Evolutionary conservation across 92 coral and sea anemone genomes (phyloP).

Genomic region (Nematostella vectensis): DNA sequence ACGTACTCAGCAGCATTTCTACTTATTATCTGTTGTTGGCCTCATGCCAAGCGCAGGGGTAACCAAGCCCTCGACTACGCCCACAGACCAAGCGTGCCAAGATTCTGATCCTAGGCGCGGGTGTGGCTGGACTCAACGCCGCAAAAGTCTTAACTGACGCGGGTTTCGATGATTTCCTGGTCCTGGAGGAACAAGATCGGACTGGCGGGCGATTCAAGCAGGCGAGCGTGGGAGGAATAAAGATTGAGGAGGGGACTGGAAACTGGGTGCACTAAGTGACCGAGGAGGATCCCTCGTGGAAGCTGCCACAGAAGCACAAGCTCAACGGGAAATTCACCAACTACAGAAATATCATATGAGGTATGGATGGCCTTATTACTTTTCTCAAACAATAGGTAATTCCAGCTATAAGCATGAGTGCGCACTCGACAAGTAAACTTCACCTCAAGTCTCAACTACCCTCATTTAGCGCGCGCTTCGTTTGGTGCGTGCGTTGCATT

Average conservation of each 20-base stretch:
- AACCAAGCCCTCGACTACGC: too few species aligned
- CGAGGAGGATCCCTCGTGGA: conserved; percentile 33
- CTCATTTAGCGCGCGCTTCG: too few species aligned
- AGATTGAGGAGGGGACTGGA: conserved; percentile 74
- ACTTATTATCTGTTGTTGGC: too few species aligned
- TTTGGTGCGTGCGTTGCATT: too few species aligned
- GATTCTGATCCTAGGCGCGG: conserved; percentile 78
- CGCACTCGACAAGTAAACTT: too few species aligned
- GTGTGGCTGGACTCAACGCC: conserved; percentile 74
- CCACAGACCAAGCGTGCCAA: too few species aligned
- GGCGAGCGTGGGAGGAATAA: conserved; percentile 31
- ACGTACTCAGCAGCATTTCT: too few species aligned
- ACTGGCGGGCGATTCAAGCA: conserved; percentile 80
- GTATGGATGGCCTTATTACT: too few species aligned
- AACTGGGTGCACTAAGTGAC: conserved; percentile 70
- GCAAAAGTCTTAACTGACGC: conserved; percentile 60
- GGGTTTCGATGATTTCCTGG: conserved; percentile 58
- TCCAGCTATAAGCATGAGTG: too few species aligned
- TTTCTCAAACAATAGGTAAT: too few species aligned
- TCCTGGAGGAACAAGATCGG: conserved; percentile 81
- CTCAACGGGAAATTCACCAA: conserved; percentile 34
- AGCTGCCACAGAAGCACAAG: conserved; percentile 21
- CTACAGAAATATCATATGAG: conserved; percentile 27
- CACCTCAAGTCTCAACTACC: too few species aligned
- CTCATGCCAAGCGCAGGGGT: too few species aligned